Evolutionary conservation across 2,888 invertebrate species (phyloP), one percentile per base, ranked within the genome.

Genomic region (Lutraria lutraria): DNA sequence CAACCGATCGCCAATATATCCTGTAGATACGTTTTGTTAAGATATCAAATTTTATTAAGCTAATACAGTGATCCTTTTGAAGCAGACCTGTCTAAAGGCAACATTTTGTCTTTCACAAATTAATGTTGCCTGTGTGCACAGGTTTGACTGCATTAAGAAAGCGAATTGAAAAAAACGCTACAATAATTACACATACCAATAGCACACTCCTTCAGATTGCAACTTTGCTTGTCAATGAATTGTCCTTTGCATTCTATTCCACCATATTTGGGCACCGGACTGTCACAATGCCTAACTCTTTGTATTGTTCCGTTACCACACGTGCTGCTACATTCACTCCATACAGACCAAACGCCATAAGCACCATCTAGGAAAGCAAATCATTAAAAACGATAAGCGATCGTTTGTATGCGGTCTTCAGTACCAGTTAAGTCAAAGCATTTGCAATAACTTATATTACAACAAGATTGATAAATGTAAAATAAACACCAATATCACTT

Each of bases 261-360:
- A 15, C 83, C 83, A 68, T 52, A 25, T 25, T 83, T 34, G 21
- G 83, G 83, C 10, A 16, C 25, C 21, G 83, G 83, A 25, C 52
- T 60, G 15, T 63, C 25, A 68, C 83, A 83, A 15, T 16, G n/a
- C 52, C 83, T 83, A n/a, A 13, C 43, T 63, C 68, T 68, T 4
- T 25, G 21, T 0, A n/a, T 31, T 21, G 43, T 13, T 19, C 83
- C 83, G 21, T 83, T 68, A 25, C 83, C 83, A 25, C 83, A 83
- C 3, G 34, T 68, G 0, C 4, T 19, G 16, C 68, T 43, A 25
- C 83, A 83, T 34, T 43, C 43, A 68, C 68, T 43, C 68, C 63
- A 83, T 34, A 52, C 25, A 0, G 34, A 21, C 83, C 83, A 83
- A 6, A 0, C 2, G 29, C 82, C 60, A 56, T 34, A 82, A 8